Base-by-base conservation (phyloP, 2,797 vertebrate species). In the Tenualosa ilisha region DNA sequence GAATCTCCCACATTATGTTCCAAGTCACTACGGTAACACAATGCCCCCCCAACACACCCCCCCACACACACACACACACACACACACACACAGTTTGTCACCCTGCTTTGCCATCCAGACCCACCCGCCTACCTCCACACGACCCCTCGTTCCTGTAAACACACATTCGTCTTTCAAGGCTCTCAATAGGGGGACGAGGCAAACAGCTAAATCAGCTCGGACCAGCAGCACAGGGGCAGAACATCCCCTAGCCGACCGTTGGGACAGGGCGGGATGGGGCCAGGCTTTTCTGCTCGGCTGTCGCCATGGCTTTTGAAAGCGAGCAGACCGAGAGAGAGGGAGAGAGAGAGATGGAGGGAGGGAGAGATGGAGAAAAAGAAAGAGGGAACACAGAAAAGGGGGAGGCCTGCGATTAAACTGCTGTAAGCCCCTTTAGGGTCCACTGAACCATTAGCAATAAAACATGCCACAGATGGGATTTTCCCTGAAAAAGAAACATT, bases 401-500 rank as follows among this genome's bases (percentile, higher is more conserved):
- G 17, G 68, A 43, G 72, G 37, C 37, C 17, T 82, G 86, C 91
- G 93, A 93, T 91, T 92, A 89, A 94, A 92, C 91, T 91, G 89
- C 90, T 91, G 85, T 87, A 89, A 92, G 91, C 89, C 49, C 88
- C 91, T 90, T 93, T 92, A 91, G 92, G 92, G 94, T 90, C 90
- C 89, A 91, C 85, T 89, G 91, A 94, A 90, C 92, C 93, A 89
- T 94, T 91, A 86, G 91, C 92, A 92, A 93, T 94, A 95, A 94
- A 96, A 92, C 94, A 93, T 85, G 81, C 89, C 75, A 90, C 86
- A 86, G 87, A 87, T 87, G 63, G 83, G 72, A 91, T 91, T 93
- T 89, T 87, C 88, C 87, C 85, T 89, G 88, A 92, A 93, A 93
- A 91, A 79, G 90, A 89, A 86, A 87, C 0, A 83, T 88, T 90